Evolutionary conservation across 2,113 vertebrate genomes (phyloP).

Genomic region (Shinisaurus crocodilurus): DNA sequence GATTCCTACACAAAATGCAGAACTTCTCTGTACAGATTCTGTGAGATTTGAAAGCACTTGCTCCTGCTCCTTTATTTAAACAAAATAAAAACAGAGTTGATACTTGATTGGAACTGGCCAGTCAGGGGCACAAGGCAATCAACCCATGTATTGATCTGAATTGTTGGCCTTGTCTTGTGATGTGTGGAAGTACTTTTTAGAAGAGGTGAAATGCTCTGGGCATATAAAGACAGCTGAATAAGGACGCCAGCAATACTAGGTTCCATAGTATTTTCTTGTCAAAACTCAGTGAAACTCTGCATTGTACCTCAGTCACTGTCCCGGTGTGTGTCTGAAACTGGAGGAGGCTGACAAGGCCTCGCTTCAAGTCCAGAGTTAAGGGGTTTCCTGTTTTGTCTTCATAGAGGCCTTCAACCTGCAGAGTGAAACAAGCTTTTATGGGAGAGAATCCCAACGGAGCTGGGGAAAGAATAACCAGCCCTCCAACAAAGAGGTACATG

Average conservation of each 20-base stretch:
- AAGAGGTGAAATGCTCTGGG: background rate
- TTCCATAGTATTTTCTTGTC: rapidly evolving
- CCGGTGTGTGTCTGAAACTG: slow-evolving; percentile 57
- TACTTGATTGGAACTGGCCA: background rate
- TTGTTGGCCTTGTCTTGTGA: background rate
- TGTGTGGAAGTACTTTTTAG: background rate
- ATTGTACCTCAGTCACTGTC: slow-evolving; percentile 56
- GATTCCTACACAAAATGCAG: background rate
- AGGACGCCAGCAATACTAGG: background rate
- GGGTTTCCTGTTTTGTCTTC: slow-evolving; percentile 22
- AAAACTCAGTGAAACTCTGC: background rate
- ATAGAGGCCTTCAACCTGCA: slow-evolving; percentile 58
- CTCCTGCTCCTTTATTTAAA: background rate
- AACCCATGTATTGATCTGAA: rapidly evolving
- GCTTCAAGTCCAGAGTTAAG: slow-evolving; percentile 65
- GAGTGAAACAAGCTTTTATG: background rate
- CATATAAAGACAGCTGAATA: background rate
- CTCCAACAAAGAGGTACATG: background rate
- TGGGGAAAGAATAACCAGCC: background rate
- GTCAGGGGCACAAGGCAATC: background rate
- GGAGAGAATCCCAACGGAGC: background rate
- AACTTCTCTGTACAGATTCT: background rate
- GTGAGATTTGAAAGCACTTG: background rate
- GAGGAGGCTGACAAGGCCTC: slow-evolving; percentile 62
- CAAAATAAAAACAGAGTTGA: background rate